Base-by-base conservation (phyloP, 1,140 invertebrate genomes). In the Sweltsa coloradensis region DNA sequence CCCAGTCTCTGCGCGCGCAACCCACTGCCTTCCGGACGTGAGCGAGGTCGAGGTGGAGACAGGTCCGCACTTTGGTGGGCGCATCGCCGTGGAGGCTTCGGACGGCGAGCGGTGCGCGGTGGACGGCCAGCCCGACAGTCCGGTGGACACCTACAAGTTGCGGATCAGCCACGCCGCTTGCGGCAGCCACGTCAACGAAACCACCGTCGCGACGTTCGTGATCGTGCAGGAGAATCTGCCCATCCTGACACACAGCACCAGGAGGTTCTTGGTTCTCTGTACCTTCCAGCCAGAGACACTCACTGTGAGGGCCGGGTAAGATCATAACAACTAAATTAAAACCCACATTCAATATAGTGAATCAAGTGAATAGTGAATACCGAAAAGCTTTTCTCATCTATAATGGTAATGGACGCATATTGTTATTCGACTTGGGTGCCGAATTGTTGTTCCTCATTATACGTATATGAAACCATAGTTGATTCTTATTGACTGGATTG, bases 1-100 rank as follows among this genome's bases (percentile, higher is more conserved):
- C 61, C 39, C 56, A 86, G 83, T 86, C 76, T 82, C 81, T 42
- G 83, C 83, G 0, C 71, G 75, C 56, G 82, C 83, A 1, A 83
- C 77, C 0, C 75, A 81, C 56, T 87, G 83, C 55, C 62, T 85
- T 39, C 78, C 81, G 1, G 78, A 83, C 51, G 78, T 75, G 2
- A 83, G 80, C 13, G 83, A 85, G 57, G 81, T 87, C 7, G 78
- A 82, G 55, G 81, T 87, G n/a, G 75, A 81, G 1, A 87, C 82
- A 1, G 83, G 83, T 1, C 83, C 83, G 0, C 76, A 76, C 54
- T 87, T 87, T 57, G 78, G 74, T 1, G 83, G 83, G 0, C 70
- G 79, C 31, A 84, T 88, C 45, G 74, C 78, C 0, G 81, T 83
- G 1, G 81, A 83, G 58, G 72, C 76, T 50, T 58, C 68, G n/a